phyloP scores from a whole-genome alignment of 2,888 invertebrate genomes.

The Apotomis betuletana region DNA sequence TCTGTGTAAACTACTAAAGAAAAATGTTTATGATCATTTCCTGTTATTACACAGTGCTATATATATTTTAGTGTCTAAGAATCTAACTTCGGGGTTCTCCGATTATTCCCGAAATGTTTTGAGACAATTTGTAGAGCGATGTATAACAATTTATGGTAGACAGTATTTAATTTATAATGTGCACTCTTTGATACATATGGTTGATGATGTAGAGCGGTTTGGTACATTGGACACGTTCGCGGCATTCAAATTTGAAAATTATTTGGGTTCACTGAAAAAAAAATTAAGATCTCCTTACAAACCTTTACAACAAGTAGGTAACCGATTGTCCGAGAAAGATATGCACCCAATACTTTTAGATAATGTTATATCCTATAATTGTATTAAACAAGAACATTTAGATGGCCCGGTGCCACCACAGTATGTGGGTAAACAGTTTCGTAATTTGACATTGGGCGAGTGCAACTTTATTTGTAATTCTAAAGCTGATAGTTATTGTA shows the following conservation, averaged over 20 bases:
- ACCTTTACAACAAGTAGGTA: constrained; percentile 7
- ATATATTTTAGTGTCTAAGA: not conserved
- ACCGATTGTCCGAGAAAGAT: constrained; percentile 5
- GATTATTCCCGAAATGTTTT: constrained; percentile 4
- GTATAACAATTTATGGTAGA: constrained; percentile 3
- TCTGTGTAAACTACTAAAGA: not conserved
- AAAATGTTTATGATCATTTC: constrained; percentile 1
- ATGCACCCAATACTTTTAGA: not conserved
- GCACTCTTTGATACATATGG: constrained; percentile 6
- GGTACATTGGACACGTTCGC: not conserved
- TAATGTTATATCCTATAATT: constrained; percentile 1
- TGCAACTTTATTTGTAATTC: constrained; percentile 1
- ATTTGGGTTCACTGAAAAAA: constrained; percentile 10
- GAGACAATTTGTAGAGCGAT: constrained; percentile 4
- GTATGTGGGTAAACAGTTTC: constrained; percentile 2
- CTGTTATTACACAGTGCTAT: not conserved
- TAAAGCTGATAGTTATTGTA: constrained; percentile 2
- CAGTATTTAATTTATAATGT: constrained; percentile 11
- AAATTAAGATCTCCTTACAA: constrained; percentile 6
- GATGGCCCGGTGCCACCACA: not conserved
- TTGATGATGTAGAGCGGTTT: constrained; percentile 8
- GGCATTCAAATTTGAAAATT: constrained; percentile 11
- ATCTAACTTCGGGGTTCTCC: not conserved
- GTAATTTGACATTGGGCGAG: constrained; percentile 2
- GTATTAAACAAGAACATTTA: not conserved